phyloP scores from a whole-genome alignment of 2,113 vertebrate species.

The Ciconia maguari region DNA sequence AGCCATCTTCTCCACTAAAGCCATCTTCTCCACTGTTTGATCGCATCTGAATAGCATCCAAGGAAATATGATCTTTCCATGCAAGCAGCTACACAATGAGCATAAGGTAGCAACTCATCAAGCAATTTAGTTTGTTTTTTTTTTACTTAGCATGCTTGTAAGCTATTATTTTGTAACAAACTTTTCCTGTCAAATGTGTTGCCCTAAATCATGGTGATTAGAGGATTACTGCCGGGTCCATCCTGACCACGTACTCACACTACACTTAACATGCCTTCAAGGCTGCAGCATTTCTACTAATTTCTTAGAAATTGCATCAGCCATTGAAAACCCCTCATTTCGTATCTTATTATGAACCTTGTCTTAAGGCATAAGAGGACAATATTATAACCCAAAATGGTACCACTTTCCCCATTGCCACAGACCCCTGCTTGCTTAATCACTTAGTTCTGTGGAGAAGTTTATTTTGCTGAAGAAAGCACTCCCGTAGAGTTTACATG shows the following conservation, averaged over 20 bases:
- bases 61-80: accelerated
- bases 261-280: background rate
- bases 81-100: background rate
- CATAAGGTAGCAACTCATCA: background rate
- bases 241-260: background rate
- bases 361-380: background rate
- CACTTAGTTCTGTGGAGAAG: background rate
- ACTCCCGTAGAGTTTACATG: background rate
- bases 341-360: background rate
- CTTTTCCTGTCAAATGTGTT: background rate
- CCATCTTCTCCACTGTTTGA: background rate
- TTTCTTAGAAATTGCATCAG: background rate
- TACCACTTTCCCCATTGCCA: background rate
- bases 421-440: background rate
- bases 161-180: background rate
- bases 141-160: background rate
- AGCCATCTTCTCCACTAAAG: background rate
- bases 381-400: accelerated
- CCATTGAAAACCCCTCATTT: background rate
- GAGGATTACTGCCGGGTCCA: background rate
- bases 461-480: background rate
- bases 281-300: background rate
- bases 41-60: accelerated
- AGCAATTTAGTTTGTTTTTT: background rate
- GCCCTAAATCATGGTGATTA: background rate